Conservation (phyloP, 2,797 vertebrate genomes). For the Antennarius maculatus region DNA sequence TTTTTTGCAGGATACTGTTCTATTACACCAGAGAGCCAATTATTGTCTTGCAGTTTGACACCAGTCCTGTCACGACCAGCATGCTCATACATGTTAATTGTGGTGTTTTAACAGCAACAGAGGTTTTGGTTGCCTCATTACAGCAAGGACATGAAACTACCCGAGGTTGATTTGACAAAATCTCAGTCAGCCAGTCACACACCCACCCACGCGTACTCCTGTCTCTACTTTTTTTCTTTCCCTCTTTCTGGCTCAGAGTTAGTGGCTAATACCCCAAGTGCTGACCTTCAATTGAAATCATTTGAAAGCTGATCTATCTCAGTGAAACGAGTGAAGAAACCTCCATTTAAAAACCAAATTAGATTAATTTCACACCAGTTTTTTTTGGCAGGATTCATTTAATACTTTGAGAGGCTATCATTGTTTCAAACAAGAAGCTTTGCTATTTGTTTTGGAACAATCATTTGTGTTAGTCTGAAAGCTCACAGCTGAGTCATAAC, state of each 20-base stretch:
- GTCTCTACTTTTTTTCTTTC: slow-evolving; percentile 23
- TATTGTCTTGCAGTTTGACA: slow-evolving; percentile 65
- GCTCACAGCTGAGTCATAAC: no score
- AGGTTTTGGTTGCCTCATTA: slow-evolving; percentile 57
- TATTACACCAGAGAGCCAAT: slow-evolving; percentile 67
- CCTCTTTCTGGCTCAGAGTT: slow-evolving; percentile 5
- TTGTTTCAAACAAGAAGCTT: no score
- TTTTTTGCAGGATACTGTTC: slow-evolving; percentile 44
- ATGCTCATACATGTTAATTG: slow-evolving; percentile 72
- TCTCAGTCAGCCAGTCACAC: slow-evolving; percentile 23
- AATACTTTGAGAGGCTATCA: no score
- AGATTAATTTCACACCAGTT: not conserved
- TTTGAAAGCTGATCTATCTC: slow-evolving; percentile 35
- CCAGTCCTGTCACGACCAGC: slow-evolving; percentile 48
- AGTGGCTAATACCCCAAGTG: slow-evolving; percentile 11
- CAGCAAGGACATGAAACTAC: slow-evolving; percentile 41
- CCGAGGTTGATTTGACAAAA: slow-evolving; percentile 41
- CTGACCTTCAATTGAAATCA: slow-evolving; percentile 28
- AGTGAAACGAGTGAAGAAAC: slow-evolving; percentile 29
- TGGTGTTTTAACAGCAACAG: slow-evolving; percentile 44
- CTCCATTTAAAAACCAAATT: slow-evolving; percentile 20
- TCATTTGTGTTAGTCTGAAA: no score
- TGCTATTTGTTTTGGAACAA: no score
- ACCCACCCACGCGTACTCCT: not conserved
- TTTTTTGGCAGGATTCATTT: no score